Percentiles rank a stretch among this genome's conserved stretches.
Conservation (phyloP, 2,797 vertebrate genomes). For the Sylvilagus floridanus region DNA sequence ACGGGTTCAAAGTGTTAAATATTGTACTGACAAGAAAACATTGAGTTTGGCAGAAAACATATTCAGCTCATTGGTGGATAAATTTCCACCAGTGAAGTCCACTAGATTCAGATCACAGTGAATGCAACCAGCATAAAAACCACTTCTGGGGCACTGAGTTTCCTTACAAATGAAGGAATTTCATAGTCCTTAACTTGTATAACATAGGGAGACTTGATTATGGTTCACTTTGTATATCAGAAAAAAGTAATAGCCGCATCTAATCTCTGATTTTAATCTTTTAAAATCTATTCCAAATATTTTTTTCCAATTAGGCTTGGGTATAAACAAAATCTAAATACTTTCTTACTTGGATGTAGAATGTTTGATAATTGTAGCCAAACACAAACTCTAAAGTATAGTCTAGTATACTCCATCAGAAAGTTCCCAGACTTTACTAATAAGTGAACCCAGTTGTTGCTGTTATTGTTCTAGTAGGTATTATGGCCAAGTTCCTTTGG, state of each 20-base stretch:
- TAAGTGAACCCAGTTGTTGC: neutral
- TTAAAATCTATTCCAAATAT: constrained; percentile 19
- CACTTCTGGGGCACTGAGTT: neutral
- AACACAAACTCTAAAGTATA: neutral
- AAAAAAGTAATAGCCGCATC: neutral
- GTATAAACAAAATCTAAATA: constrained; percentile 2
- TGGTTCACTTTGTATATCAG: neutral
- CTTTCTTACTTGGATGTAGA: neutral
- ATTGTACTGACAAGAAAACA: neutral
- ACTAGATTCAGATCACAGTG: neutral
- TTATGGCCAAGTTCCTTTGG: neutral
- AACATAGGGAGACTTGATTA: neutral
- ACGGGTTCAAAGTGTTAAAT: neutral
- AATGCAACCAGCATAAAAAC: neutral
- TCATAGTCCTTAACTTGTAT: neutral
- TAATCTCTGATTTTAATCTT: neutral
- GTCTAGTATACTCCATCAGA: neutral
- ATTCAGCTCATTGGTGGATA: neutral
- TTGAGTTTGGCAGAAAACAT: neutral
- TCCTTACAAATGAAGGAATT: neutral
- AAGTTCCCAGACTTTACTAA: neutral
- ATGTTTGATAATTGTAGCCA: neutral
- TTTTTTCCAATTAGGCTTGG: neutral
- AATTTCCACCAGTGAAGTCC: neutral
- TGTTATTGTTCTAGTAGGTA: neutral